Evolutionary conservation across 2,888 invertebrate species (phyloP).

Genomic region (Phaonia tiefii): DNA sequence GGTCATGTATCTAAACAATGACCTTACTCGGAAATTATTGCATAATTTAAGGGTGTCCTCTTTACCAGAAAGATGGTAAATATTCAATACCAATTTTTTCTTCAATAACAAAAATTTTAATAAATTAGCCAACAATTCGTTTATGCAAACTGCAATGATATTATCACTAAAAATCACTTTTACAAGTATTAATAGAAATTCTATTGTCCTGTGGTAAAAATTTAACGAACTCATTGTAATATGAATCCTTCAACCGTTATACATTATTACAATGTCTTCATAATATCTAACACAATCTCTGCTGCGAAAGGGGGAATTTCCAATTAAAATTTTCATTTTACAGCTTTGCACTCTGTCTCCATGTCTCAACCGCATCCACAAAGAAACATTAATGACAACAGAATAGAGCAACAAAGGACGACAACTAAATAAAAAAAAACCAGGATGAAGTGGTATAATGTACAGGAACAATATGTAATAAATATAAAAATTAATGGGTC

Average conservation of each 20-base stretch:
- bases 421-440: not conserved
- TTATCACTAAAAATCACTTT: not conserved
- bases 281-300: slow-evolving; percentile 20
- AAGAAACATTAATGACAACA: slow-evolving; percentile 23
- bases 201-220: too few species aligned
- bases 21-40: too few species aligned
- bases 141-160: too few species aligned
- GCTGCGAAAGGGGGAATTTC: slow-evolving; percentile 21
- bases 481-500: slow-evolving; percentile 47
- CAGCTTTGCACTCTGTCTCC: not conserved
- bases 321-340: slow-evolving; percentile 38
- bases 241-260: not conserved
- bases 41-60: too few species aligned
- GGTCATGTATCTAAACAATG: too few species aligned
- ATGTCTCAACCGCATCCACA: not conserved
- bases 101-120: too few species aligned
- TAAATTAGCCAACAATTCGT: too few species aligned
- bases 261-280: slow-evolving; percentile 19
- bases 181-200: not conserved
- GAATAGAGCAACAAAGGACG: not conserved
- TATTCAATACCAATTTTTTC: too few species aligned
- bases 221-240: slow-evolving; percentile 7
- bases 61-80: too few species aligned
- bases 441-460: not conserved
- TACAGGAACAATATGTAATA: slow-evolving; percentile 32